Base-by-base conservation (phyloP, 2,113 vertebrate genomes). In the Ellobius talpinus region DNA sequence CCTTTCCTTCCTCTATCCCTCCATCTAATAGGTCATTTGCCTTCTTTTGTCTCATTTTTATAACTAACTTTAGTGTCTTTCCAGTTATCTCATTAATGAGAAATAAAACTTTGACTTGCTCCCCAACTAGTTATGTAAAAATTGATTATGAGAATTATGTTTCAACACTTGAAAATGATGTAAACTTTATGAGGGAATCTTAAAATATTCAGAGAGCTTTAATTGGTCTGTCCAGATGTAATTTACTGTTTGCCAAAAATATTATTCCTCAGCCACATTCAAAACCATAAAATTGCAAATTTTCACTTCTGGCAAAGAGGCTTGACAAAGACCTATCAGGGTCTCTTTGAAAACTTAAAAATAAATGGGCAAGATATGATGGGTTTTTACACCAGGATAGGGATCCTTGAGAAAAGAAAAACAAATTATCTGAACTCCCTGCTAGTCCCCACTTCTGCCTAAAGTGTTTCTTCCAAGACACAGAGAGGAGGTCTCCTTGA, bases 71-170 rank as follows among this genome's bases (percentile, higher is more conserved):
- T 92, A 70, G 45, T 42, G 90, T 84, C 36, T 68, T 94, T 78
- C 93, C 91, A 68, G 5, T 78, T 90, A 89, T 19, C 23, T 90
- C 78, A 70, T 94, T 93, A 87, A 79, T 92, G 47, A 97, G 74
- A 95, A 96, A 92, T 70, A 72, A 94, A 97, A 87, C 55, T 93
- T 89, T 84, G 84, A 82, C 52, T 89, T 89, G 66, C 13, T 90
- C 39, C 72, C 36, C 87, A 84, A 63, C 7, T 42, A 73, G 91
- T 95, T 93, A 76, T 61, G 50, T 96, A n/a, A 90, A 95, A 93
- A 85, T 77, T 82, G 52, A 81, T 73, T 68, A 76, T 70, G 29
- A 79, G 45, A 90, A 65, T 93, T 94, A 65, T 92, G 5, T 95
- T 87, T 95, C 47, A 19, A 84, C 77, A 66, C 12, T 92, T 68